Base-by-base conservation (phyloP, 2,113 vertebrate genomes). In the Tamias sibiricus region DNA sequence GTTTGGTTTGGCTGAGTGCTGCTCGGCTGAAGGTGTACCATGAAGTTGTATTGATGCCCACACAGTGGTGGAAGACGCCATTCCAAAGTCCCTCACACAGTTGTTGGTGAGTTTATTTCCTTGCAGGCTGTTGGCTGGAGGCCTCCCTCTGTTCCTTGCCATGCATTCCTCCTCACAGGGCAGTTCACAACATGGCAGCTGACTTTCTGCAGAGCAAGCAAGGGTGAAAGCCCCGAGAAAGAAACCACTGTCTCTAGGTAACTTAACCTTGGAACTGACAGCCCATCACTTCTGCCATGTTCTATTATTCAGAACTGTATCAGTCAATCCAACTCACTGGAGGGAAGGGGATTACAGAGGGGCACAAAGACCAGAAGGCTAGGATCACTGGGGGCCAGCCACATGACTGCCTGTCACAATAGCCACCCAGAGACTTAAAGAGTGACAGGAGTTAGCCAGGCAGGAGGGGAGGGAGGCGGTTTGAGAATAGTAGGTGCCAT, bases 121-220 rank as follows among this genome's bases (percentile, higher is more conserved):
- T 49, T 28, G 16, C 28, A 57, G 83, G 90, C 42, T 22, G 24
- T 8, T 20, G 47, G 54, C 68, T 47, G 54, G 66, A 72, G 40
- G 35, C 62, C 14, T 77, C 69, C 52, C 59, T 86, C 52, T n/a
- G 35, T 16, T 30, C n/a, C 28, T 40, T 26, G 28, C 32, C 35
- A 0, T 0, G 40, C 12, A 9, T 62, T 62, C 69, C 20, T n/a
- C 4, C 5, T n/a, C n/a, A 22, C 54, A 26, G 40, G 40, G 26
- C n/a, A 64, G 26, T 40, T 69, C 30, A 26, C 37, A 83, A 37
- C 47, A 68, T 22, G 71, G 87, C 54, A 57, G 47, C 37, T 64
- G 11, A 42, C 71, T 64, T 62, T 28, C 72, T 49, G 37, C 64
- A 26, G 32, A 54, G 90, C n/a, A 62, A 47, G n/a, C n/a, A 62